phyloP scores from a whole-genome alignment of 1,140 invertebrate genomes.

The Achatina immaculata region DNA sequence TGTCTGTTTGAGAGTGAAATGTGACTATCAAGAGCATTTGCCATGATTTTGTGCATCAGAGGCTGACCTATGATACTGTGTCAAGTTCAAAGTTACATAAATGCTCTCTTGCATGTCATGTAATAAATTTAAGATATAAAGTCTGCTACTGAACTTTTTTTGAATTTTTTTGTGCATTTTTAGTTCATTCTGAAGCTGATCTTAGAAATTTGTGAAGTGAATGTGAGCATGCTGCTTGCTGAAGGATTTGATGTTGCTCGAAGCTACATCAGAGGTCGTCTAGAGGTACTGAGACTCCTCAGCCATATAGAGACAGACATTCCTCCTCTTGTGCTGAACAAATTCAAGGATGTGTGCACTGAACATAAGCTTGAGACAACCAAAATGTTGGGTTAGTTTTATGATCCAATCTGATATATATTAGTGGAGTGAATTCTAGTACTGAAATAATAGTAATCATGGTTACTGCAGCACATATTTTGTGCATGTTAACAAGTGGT shows the following conservation, averaged over 20 bases:
- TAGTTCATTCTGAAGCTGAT: background rate
- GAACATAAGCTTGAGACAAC: slow-evolving; percentile 21
- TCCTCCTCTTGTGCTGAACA: background rate
- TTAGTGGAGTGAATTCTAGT: background rate
- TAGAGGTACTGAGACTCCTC: slow-evolving; percentile 9
- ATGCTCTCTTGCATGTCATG: too few species aligned
- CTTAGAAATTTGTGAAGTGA: background rate
- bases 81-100: too few species aligned
- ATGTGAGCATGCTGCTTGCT: background rate
- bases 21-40: too few species aligned
- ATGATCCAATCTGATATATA: background rate
- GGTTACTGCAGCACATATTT: too few species aligned
- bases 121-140: too few species aligned
- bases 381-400: slow-evolving; percentile 17
- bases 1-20: too few species aligned
- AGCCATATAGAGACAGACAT: background rate
- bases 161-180: background rate
- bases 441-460: background rate
- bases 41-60: too few species aligned
- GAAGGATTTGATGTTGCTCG: slow-evolving; percentile 26
- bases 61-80: too few species aligned
- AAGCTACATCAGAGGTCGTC: slow-evolving; percentile 20
- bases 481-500: too few species aligned
- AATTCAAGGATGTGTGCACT: slow-evolving; percentile 4
- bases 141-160: too few species aligned